These are phyloP conservation scores for Pterostichus niger DNA, from an alignment of 2,888 invertebrate species.

Conservation along the genomic window DNA sequence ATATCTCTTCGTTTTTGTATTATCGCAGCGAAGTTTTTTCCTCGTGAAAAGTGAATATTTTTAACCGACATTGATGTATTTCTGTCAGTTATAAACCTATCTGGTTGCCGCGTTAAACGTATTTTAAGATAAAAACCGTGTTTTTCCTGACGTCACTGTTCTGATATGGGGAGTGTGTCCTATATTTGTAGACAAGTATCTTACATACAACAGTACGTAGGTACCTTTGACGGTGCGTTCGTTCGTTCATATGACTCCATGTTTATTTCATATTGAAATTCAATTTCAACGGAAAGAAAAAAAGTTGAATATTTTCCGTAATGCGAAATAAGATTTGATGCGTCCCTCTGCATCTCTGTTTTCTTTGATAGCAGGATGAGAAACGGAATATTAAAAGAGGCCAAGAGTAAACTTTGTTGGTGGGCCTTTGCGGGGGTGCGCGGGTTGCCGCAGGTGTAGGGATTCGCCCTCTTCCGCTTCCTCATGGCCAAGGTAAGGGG, in stretches of 20 bases:
- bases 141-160: neutral
- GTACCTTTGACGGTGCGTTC: slow-evolving; percentile 13
- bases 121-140: slow-evolving; percentile 43
- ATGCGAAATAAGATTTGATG: slow-evolving; percentile 70
- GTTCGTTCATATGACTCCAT: slow-evolving; percentile 60
- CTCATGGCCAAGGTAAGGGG: slow-evolving; percentile 46
- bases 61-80: slow-evolving; percentile 50
- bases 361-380: slow-evolving; percentile 70
- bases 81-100: slow-evolving; percentile 44
- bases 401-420: slow-evolving; percentile 72
- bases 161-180: neutral
- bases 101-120: slow-evolving; percentile 30
- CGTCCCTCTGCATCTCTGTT: slow-evolving; percentile 68
- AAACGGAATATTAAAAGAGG: slow-evolving; percentile 73
- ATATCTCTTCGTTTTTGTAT: slow-evolving; percentile 43
- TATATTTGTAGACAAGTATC: slow-evolving; percentile 21
- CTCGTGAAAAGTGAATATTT: slow-evolving; percentile 43
- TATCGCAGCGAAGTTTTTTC: slow-evolving; percentile 26
- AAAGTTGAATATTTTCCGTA: slow-evolving; percentile 69
- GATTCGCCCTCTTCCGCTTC: slow-evolving; percentile 18
- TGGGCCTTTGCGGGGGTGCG: slow-evolving; percentile 23
- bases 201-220: neutral
- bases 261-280: slow-evolving; percentile 70
- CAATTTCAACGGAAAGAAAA: slow-evolving; percentile 69
- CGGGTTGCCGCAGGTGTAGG: neutral